Percentiles rank a stretch among this genome's conserved stretches.
phyloP scores from a whole-genome alignment of 2,797 vertebrate species.

The Macroramphosus scolopax region DNA sequence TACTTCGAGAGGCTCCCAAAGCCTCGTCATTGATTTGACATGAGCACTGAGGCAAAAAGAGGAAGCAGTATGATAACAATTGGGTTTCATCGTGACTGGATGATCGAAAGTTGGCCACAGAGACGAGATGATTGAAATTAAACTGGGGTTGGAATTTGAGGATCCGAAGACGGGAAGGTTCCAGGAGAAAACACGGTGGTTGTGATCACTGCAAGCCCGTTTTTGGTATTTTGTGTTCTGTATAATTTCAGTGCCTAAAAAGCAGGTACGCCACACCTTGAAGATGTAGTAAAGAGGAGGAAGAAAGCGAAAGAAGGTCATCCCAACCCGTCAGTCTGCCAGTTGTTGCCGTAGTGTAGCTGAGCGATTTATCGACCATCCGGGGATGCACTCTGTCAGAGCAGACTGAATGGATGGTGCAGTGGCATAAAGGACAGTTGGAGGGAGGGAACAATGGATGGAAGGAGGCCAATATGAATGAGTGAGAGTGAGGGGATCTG shows the following conservation, averaged over 20 bases:
- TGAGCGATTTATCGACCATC: constrained; percentile 91
- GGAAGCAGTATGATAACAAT: constrained; percentile 43
- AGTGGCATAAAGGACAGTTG: constrained; percentile 40
- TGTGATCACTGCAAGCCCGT: constrained; percentile 38
- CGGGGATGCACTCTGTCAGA: constrained; percentile 85
- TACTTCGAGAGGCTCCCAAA: constrained; percentile 27
- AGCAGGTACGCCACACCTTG: constrained; percentile 12
- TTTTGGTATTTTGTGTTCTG: constrained; percentile 6
- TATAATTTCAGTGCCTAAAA: constrained; percentile 51
- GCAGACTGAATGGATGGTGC: constrained; percentile 37
- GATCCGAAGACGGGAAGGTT: constrained; percentile 8
- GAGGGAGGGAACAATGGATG: constrained; percentile 24
- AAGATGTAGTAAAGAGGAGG: constrained; percentile 21
- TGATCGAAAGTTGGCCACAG: constrained; percentile 38
- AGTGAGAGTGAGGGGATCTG: constrained; percentile 80
- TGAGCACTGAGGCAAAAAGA: constrained; percentile 26
- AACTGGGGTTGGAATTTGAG: constrained; percentile 22
- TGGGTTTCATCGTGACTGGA: constrained; percentile 50
- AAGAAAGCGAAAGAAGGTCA: constrained; percentile 53
- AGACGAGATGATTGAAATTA: constrained; percentile 32
- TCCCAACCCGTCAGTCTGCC: constrained; percentile 56
- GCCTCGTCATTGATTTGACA: constrained; percentile 30
- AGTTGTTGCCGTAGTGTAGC: constrained; percentile 80
- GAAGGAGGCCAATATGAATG: constrained; percentile 84
- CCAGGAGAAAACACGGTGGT: constrained; percentile 6